A percentile compares a stretch with the other conserved stretches of the same genome.
phyloP scores from a whole-genome alignment of 35 echinoderm and acorn worm species.

The Heliocidaris erythrogramma region DNA sequence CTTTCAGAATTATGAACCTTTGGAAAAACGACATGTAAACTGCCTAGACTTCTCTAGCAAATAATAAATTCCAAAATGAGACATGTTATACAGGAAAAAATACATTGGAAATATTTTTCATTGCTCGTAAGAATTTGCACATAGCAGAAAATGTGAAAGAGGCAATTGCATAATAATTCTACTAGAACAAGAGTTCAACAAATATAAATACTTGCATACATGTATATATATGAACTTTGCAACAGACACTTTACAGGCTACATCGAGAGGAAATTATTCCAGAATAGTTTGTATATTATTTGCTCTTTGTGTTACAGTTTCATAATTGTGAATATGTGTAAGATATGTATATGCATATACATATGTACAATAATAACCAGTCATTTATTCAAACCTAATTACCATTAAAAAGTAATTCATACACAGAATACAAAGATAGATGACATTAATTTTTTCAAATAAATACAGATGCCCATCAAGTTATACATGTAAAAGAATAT shows the following conservation, averaged over 20 bases:
- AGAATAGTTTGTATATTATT: background rate
- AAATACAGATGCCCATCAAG: too few species aligned
- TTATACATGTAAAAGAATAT: too few species aligned
- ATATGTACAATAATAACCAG: background rate
- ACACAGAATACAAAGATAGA: background rate
- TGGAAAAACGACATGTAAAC: too few species aligned
- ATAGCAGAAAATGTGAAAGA: background rate
- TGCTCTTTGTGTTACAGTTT: background rate
- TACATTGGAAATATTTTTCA: background rate
- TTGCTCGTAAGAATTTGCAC: background rate
- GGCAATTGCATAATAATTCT: background rate
- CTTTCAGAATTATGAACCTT: too few species aligned
- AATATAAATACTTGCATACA: constrained; percentile 10
- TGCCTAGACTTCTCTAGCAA: background rate
- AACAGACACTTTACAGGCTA: background rate
- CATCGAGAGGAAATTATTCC: background rate
- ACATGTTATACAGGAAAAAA: background rate
- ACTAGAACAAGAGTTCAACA: background rate
- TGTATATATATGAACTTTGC: background rate
- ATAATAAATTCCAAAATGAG: background rate
- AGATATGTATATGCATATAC: constrained; percentile 5
- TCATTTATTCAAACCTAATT: too few species aligned
- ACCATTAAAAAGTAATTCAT: background rate
- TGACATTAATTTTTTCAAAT: too few species aligned
- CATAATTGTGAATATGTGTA: background rate